Evolutionary conservation across 2,113 vertebrate species (phyloP).

Genomic region (Alouatta palliata): DNA sequence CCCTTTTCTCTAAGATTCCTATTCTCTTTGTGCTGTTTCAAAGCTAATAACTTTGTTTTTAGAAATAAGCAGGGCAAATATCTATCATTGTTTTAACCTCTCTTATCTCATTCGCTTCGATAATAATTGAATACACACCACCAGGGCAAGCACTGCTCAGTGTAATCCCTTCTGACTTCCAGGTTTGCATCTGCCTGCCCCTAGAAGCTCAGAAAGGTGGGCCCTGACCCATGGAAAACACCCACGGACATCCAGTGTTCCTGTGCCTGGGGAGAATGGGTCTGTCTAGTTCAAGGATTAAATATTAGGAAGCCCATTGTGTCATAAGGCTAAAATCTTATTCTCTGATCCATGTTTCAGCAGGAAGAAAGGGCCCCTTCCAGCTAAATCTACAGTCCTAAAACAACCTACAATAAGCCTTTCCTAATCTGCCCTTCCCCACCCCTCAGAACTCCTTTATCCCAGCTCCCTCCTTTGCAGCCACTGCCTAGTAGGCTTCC

Average conservation of each 20-base stretch:
- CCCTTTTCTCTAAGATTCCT: not conserved
- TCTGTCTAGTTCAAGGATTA: not conserved
- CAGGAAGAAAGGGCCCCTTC: not conserved
- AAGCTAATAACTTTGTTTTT: not conserved
- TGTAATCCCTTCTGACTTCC: not conserved
- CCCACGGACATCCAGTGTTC: fast-evolving
- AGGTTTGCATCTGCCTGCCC: not conserved
- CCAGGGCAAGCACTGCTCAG: not conserved
- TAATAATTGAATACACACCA: not conserved
- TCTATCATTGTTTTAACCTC: not conserved
- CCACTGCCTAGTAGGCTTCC: not conserved
- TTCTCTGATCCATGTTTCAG: not conserved
- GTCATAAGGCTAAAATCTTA: not conserved
- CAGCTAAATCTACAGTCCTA: not conserved
- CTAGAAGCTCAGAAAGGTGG: not conserved
- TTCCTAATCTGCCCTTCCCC: not conserved
- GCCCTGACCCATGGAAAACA: not conserved
- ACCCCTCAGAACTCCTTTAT: not conserved
- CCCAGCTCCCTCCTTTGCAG: not conserved
- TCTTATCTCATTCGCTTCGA: not conserved
- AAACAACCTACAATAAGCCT: not conserved
- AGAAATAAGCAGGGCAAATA: not conserved
- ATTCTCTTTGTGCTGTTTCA: not conserved
- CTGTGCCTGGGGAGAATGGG: not conserved
- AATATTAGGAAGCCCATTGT: not conserved